Base-by-base conservation (phyloP, 2,888 invertebrate species). In the Tyria jacobaeae region DNA sequence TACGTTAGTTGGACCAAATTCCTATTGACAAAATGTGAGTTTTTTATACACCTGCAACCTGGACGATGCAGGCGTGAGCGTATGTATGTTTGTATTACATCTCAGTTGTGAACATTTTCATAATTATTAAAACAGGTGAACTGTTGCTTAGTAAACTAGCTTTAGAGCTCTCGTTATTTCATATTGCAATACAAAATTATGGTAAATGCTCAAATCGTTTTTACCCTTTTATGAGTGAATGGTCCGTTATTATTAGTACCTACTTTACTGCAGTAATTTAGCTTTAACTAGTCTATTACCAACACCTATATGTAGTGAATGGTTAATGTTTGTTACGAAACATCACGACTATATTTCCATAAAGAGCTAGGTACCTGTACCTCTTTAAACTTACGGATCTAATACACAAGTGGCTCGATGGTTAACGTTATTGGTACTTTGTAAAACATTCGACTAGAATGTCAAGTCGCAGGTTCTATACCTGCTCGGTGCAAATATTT, bases 171-270 rank as follows among this genome's bases (percentile, higher is more conserved):
- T 21, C 12, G 21, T 25, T 49, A 15, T 49, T 17, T 21, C 21
- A 12, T 51, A 17, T 21, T 51, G 51, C 21, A 51, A 51, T 14
- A 35, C 14, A 6, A 35, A 51, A 34, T 21, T 17, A 17, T 4
- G 14, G 17, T 31, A 31, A 51, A 51, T 31, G 51, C 17, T 51
- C 17, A 17, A 17, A 34, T 31, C 27, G 34, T 31, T 17, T 51
- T 52, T 50, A 50, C 27, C 25, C 25, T 50, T 50, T 49, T 50
- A 15, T 15, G 49, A 31, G 39, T 15, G 25, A 37, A 53, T 37
- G 15, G 25, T 25, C 15, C 25, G n/a, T 21, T 14, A 17, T 55
- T 55, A 55, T 31, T 4, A 21, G 21, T 44, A 21, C 35, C 48
- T 37, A 37, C 34, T 31, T 31, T 34, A 51, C 7, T 15, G 15